A percentile compares a stretch with the other conserved stretches of the same genome.
Evolutionary conservation across 2,888 invertebrate species (phyloP).

Genomic region (Eustalomyia histrio): DNA sequence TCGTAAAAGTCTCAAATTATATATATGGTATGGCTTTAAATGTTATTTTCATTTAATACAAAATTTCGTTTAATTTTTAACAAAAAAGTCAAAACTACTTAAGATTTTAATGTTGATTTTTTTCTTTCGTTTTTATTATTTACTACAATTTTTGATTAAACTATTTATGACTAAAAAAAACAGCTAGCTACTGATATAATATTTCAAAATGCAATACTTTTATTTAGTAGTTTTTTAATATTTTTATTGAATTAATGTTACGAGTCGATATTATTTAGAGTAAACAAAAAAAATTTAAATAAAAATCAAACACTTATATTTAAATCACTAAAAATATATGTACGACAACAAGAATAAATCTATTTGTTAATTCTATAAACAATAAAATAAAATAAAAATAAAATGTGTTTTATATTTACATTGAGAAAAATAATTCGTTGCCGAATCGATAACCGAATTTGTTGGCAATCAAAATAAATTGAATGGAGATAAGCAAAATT

Average conservation of each 20-base stretch:
- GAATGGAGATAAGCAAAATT: too few relatives aligned
- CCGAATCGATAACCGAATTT: background rate
- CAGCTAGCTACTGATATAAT: background rate
- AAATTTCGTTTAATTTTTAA: background rate
- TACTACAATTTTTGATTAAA: background rate
- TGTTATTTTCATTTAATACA: background rate
- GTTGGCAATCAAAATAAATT: too few relatives aligned
- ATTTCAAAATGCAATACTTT: background rate
- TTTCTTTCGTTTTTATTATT: background rate
- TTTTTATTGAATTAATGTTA: background rate
- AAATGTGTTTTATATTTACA: background rate
- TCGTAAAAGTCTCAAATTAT: background rate
- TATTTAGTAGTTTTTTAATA: background rate
- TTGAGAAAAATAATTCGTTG: background rate
- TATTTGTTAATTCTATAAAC: slow-evolving; percentile 8
- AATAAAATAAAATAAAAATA: background rate
- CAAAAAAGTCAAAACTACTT: slow-evolving; percentile 3
- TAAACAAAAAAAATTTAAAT: background rate
- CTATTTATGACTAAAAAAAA: slow-evolving; percentile 3
- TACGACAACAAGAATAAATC: background rate
- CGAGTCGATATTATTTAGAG: slow-evolving; percentile 5
- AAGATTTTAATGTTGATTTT: background rate
- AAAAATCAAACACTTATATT: background rate
- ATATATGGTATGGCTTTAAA: background rate
- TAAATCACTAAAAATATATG: slow-evolving; percentile 7